These are phyloP conservation scores for Pollenia labialis DNA, from an alignment of 2,888 invertebrate species.

Conservation along the genomic window DNA sequence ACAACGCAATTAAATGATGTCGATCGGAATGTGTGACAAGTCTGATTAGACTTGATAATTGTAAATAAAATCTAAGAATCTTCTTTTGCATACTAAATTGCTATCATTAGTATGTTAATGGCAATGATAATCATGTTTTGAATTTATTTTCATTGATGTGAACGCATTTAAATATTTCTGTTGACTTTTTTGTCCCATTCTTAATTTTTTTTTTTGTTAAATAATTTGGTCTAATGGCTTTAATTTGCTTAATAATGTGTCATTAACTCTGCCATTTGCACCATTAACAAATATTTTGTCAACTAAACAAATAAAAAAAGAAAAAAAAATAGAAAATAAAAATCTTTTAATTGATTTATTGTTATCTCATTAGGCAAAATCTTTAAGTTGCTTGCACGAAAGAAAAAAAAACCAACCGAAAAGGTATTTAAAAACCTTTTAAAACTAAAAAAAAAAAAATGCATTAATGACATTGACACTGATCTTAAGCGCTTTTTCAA, in stretches of 20 bases:
- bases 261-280: conserved; percentile 44
- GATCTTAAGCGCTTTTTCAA: conserved; percentile 64
- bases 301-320: not conserved
- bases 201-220: conserved; percentile 1
- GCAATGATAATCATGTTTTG: not conserved
- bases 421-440: conserved; percentile 65
- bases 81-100: too few relatives aligned
- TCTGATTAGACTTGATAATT: too few relatives aligned
- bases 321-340: conserved; percentile 7
- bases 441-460: conserved; percentile 69
- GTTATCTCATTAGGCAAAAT: conserved; percentile 67
- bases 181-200: conserved; percentile 17
- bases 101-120: too few relatives aligned
- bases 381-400: conserved; percentile 25
- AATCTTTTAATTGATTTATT: conserved; percentile 72
- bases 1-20: too few relatives aligned
- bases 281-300: conserved; percentile 12
- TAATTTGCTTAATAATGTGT: conserved; percentile 58
- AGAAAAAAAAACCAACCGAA: not conserved
- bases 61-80: too few relatives aligned
- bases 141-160: not conserved
- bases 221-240: conserved; percentile 46
- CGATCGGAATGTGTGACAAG: too few relatives aligned
- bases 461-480: conserved; percentile 74
- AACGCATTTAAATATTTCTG: conserved; percentile 39